Evolutionary conservation across 2,797 vertebrate species (phyloP).

Genomic region (Chrysocyon brachyurus): DNA sequence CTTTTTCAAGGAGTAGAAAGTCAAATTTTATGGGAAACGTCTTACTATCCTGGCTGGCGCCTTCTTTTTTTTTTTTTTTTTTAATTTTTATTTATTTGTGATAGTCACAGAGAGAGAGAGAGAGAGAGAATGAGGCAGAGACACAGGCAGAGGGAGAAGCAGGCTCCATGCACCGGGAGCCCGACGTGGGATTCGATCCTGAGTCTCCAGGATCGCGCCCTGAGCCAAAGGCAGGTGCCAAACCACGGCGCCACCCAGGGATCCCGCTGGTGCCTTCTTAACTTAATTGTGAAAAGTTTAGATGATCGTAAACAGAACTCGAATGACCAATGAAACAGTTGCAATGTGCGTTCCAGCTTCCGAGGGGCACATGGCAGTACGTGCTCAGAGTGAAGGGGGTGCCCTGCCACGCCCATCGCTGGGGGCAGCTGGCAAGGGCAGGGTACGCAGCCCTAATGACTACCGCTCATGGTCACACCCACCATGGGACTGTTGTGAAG

Average conservation of each 20-base stretch:
- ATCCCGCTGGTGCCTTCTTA: neutral
- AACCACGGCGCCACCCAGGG: no score
- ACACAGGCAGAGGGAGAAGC: no score
- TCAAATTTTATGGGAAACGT: neutral
- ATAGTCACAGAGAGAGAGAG: no score
- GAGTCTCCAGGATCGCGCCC: no score
- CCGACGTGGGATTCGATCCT: no score
- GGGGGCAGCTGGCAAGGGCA: neutral
- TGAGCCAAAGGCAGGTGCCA: no score
- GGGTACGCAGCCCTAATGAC: neutral
- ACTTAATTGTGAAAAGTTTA: neutral
- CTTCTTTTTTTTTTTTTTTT: neutral
- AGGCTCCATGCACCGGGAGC: no score
- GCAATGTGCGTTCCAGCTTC: neutral
- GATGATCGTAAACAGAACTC: neutral
- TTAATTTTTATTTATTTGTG: no score
- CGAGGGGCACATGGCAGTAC: rapidly evolving
- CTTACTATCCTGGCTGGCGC: neutral
- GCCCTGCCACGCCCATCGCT: no score
- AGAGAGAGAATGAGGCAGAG: no score
- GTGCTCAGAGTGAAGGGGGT: neutral
- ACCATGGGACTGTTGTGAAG: neutral
- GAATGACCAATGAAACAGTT: neutral
- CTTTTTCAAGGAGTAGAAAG: neutral
- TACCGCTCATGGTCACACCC: neutral